Evolutionary conservation across 2,888 invertebrate genomes (phyloP), one percentile per base, ranked within the genome.

Genomic region (Hermaeophaga mercurialis): DNA sequence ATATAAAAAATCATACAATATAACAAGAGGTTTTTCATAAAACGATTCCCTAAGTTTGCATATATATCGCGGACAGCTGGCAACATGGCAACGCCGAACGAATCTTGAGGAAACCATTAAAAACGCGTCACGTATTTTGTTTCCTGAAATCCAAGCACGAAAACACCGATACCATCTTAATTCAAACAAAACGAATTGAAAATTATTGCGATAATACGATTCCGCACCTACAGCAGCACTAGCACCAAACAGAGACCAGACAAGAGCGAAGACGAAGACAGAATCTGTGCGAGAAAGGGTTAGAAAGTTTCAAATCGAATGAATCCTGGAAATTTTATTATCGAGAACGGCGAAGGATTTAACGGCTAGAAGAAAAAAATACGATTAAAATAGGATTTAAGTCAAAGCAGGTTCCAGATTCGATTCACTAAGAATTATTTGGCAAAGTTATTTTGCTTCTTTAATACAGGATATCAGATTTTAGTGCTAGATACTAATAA

Each of bases 51-150:
- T n/a, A n/a, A n/a, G n/a, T n/a, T n/a, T n/a, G n/a, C n/a, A n/a
- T n/a, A n/a, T n/a, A n/a, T n/a, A n/a, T n/a, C n/a, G n/a, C n/a
- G n/a, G n/a, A n/a, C n/a, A n/a, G n/a, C n/a, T n/a, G 52, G 12
- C 50, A 43, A 31, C 50, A 6, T 19, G 19, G 15, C 14, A 22
- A 43, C 12, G 15, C 11, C n/a, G 9, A 52, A 38, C 28, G 38
- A 45, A 45, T 58, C 38, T 52, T 54, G 39, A 50, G 54, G 53
- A 61, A 54, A 56, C 54, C 56, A 64, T 63, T 66, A 62, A 63
- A 62, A 56, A 58, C 61, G 53, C 55, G 64, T 62, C 66, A 64
- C 66, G 64, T 66, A 65, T 65, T 58, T 56, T 55, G 64, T 63
- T 66, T 65, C 64, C 64, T 66, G 64, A 52, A 56, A 59, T 56